Conservation (phyloP, 1,140 invertebrate genomes). For the Aricia agestis region DNA sequence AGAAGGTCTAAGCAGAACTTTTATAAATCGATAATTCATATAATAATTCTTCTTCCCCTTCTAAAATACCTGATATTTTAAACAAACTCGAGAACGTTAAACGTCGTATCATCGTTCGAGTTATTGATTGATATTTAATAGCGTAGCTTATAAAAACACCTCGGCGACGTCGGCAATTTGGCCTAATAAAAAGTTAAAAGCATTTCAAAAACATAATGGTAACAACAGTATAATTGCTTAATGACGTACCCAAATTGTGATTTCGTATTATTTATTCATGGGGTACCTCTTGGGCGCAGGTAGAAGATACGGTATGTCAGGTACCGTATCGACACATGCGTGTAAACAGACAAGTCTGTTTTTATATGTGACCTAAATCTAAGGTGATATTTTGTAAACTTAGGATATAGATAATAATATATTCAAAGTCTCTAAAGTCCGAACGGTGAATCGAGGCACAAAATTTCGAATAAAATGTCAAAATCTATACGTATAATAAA, state of each 20-base stretch:
- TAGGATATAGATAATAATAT: too few relatives aligned
- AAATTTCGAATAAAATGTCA: too few relatives aligned
- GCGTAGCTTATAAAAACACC: slow-evolving; percentile 48
- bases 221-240: slow-evolving; percentile 71
- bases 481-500: too few relatives aligned
- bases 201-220: slow-evolving; percentile 71
- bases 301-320: neutral
- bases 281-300: slow-evolving; percentile 29
- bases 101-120: slow-evolving; percentile 12
- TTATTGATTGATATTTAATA: slow-evolving; percentile 70
- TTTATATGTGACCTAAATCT: too few relatives aligned
- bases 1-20: too few relatives aligned
- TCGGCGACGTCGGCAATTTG: slow-evolving; percentile 58
- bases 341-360: neutral
- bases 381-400: too few relatives aligned
- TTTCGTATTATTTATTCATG: slow-evolving; percentile 72
- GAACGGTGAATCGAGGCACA: too few relatives aligned
- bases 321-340: neutral
- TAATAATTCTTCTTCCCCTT: too few relatives aligned
- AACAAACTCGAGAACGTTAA: neutral
- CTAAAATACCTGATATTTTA: neutral
- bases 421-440: too few relatives aligned
- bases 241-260: slow-evolving; percentile 65
- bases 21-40: too few relatives aligned
- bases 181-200: slow-evolving; percentile 74